Evolutionary conservation across 2,888 invertebrate genomes (phyloP).

Genomic region (Uropetala carovei): DNA sequence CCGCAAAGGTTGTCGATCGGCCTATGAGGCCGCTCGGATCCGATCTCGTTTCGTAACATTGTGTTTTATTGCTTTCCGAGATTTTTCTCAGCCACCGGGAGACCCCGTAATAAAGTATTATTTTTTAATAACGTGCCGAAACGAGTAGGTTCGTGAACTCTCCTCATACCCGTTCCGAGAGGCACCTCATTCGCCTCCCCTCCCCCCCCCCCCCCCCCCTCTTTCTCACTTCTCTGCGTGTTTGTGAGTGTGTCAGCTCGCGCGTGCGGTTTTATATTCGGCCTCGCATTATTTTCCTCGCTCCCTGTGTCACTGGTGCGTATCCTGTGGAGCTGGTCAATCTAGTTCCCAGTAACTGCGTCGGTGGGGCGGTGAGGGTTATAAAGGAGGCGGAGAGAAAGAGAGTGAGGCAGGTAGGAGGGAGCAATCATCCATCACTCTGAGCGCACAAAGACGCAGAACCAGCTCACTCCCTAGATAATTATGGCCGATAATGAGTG

Average conservation of each 20-base stretch:
- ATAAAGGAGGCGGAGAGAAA: neutral
- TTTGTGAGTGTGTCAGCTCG: neutral
- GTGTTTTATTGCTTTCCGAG: slow-evolving; percentile 40
- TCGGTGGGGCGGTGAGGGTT: neutral
- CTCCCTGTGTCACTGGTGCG: slow-evolving; percentile 23
- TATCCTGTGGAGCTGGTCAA: slow-evolving; percentile 51
- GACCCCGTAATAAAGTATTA: neutral
- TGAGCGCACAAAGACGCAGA: slow-evolving; percentile 11
- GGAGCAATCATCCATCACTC: slow-evolving; percentile 46
- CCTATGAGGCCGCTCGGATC: neutral
- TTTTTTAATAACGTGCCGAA: slow-evolving; percentile 20
- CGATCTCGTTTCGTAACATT: slow-evolving; percentile 52
- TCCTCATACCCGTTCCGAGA: neutral
- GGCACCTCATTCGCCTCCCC: no score
- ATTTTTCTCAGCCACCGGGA: slow-evolving; percentile 26
- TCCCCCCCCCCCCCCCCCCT: neutral
- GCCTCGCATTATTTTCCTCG: slow-evolving; percentile 16
- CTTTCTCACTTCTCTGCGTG: neutral
- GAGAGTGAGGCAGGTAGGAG: neutral
- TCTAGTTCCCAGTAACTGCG: slow-evolving; percentile 38
- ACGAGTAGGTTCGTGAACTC: neutral
- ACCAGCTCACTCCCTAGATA: slow-evolving; percentile 17
- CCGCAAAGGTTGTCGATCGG: slow-evolving; percentile 36
- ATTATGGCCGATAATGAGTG: slow-evolving; percentile 43
- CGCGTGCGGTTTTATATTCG: slow-evolving; percentile 29